Evolutionary conservation across 1,140 invertebrate species (phyloP), one percentile per base, ranked within the genome.

Genomic region (Drosophila rufa): DNA sequence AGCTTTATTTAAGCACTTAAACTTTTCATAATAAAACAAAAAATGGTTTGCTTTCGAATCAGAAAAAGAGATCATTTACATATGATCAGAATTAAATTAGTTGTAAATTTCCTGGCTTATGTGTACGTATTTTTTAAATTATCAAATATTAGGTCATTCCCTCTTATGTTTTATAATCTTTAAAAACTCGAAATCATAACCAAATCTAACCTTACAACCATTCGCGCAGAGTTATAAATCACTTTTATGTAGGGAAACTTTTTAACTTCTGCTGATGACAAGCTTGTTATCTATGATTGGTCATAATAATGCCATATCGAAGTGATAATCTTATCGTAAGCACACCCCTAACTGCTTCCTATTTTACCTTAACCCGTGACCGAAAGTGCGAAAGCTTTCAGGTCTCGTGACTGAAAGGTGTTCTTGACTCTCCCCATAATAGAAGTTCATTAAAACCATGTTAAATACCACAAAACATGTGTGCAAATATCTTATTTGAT

Each of bases 241-340:
- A 9, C 7, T 60, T 60, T n/a, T 7, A 6, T 30, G 1, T 11
- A 22, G 33, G 17, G 14, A 42, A 42, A 40, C 15, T 30, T 59
- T 19, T 22, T 2, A 15, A 14, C 25, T 4, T 30, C 3, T 33
- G 19, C 3, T 38, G 30, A 38, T 55, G 12, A 38, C 17, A 43
- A 33, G 3, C 3, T 0, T 33, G 12, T 33, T 65, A 65, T 65
- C 56, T 61, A 9, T n/a, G 33, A 65, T 65, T 61, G 62, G 40
- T n/a, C 57, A 65, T 62, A 45, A 45, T 14, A 36, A 11, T 22
- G 19, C 12, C 40, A 30, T 33, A 64, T 64, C 50, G 14, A 8
- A 19, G 15, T 42, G 25, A 30, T 17, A 62, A 65, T 62, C 62
- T 45, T 65, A 65, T 65, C 62, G 11, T 25, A 45, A 61, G 27